phyloP scores from a whole-genome alignment of 2,888 invertebrate species.

The Hipparchia semele region DNA sequence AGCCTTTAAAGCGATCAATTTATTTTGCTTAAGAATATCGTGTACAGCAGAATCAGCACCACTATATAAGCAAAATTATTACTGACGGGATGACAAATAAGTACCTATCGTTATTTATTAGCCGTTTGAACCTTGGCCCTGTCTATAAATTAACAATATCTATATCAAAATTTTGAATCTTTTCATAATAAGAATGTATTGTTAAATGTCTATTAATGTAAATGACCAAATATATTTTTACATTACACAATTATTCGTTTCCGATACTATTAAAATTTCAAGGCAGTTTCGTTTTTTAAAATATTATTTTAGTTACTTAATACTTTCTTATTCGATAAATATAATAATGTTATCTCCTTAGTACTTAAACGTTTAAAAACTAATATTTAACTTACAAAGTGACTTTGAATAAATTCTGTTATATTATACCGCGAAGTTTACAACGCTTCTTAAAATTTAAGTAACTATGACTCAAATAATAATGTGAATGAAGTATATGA shows the following conservation, averaged over 20 bases:
- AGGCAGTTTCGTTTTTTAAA: slow-evolving; percentile 37
- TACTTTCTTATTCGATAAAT: slow-evolving; percentile 35
- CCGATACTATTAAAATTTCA: slow-evolving; percentile 40
- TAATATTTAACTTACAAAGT: slow-evolving; percentile 46
- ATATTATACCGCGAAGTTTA: slow-evolving; percentile 15
- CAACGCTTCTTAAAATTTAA: not conserved
- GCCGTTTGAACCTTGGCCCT: not conserved
- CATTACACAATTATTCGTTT: slow-evolving; percentile 40
- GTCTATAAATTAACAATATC: not conserved
- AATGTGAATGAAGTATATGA: too few species aligned
- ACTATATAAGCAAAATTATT: too few species aligned
- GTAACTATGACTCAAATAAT: too few species aligned
- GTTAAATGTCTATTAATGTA: slow-evolving; percentile 1
- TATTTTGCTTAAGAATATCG: not conserved
- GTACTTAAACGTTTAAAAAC: slow-evolving; percentile 29
- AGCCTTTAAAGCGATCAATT: not conserved
- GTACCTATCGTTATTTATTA: not conserved
- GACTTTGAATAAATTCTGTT: slow-evolving; percentile 44
- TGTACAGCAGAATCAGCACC: too few species aligned
- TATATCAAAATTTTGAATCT: not conserved
- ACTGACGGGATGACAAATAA: too few species aligned
- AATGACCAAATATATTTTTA: slow-evolving; percentile 4
- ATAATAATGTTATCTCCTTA: slow-evolving; percentile 36
- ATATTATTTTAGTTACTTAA: slow-evolving; percentile 29
- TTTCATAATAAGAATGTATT: not conserved